A percentile compares a stretch with the other conserved stretches of the same genome.
Evolutionary conservation across 2,888 invertebrate genomes (phyloP).

Genomic region (Teleogryllus oceanicus): DNA sequence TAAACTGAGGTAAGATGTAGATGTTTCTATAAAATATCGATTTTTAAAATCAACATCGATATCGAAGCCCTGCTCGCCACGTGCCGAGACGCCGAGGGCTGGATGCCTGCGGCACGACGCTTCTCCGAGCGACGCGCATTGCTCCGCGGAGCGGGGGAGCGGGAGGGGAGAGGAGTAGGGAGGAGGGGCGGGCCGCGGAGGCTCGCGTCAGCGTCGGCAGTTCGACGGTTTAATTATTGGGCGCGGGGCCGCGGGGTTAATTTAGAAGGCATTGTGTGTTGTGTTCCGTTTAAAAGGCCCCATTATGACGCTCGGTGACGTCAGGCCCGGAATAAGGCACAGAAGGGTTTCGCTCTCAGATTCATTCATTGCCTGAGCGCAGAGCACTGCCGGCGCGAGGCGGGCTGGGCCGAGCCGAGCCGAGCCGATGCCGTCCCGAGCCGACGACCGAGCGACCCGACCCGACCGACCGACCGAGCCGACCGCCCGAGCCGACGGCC

Average conservation of each 20-base stretch:
- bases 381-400: too few relatives aligned
- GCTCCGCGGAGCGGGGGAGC: not conserved
- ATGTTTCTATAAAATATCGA: too few relatives aligned
- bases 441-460: too few relatives aligned
- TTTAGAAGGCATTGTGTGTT: constrained; percentile 18
- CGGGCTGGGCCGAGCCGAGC: too few relatives aligned
- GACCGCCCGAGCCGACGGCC: too few relatives aligned
- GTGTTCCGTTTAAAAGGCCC: constrained; percentile 2
- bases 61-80: too few relatives aligned
- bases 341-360: not conserved
- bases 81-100: too few relatives aligned
- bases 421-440: not conserved
- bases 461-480: too few relatives aligned
- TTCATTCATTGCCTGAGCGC: not conserved
- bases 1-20: too few relatives aligned
- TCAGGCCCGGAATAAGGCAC: not conserved
- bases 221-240: not conserved
- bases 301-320: not conserved
- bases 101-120: too few relatives aligned
- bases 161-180: not conserved
- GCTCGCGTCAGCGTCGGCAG: not conserved
- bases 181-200: not conserved
- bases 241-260: not conserved
- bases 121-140: too few relatives aligned
- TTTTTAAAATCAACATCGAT: too few relatives aligned